phyloP scores from a whole-genome alignment of 53 echinoderm and acorn worm species.

The Mesocentrotus franciscanus region DNA sequence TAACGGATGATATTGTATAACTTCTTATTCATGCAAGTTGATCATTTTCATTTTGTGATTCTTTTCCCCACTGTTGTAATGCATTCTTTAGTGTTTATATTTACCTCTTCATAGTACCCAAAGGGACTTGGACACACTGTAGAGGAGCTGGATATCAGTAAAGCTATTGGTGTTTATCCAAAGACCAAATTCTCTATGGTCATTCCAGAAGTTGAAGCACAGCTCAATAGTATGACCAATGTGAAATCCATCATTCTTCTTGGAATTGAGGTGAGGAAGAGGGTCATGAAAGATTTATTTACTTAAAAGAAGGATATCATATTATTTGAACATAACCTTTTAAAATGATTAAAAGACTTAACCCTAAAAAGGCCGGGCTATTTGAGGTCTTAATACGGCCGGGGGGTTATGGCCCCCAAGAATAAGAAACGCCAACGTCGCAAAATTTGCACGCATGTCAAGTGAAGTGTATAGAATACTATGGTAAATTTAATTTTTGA shows the following conservation, averaged over 20 bases:
- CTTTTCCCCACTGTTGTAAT: neutral
- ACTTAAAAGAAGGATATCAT: neutral
- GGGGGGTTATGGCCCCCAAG: no score
- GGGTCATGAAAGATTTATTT: neutral
- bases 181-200: slow-evolving; percentile 97
- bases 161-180: slow-evolving; percentile 83
- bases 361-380: no score
- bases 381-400: no score
- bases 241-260: slow-evolving; percentile 87
- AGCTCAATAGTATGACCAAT: slow-evolving; percentile 70
- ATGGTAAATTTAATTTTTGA: no score
- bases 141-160: slow-evolving; percentile 81
- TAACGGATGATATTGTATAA: no score
- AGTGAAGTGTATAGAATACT: no score
- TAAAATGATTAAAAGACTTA: no score
- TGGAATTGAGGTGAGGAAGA: slow-evolving; percentile 90
- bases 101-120: slow-evolving; percentile 79
- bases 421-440: no score
- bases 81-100: neutral
- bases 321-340: no score
- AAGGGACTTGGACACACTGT: slow-evolving; percentile 95
- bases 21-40: neutral
- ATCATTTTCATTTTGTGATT: neutral
- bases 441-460: no score
- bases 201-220: slow-evolving; percentile 89